Base-by-base conservation (phyloP, 2,888 invertebrate genomes). In the Luffia ferchaultella region DNA sequence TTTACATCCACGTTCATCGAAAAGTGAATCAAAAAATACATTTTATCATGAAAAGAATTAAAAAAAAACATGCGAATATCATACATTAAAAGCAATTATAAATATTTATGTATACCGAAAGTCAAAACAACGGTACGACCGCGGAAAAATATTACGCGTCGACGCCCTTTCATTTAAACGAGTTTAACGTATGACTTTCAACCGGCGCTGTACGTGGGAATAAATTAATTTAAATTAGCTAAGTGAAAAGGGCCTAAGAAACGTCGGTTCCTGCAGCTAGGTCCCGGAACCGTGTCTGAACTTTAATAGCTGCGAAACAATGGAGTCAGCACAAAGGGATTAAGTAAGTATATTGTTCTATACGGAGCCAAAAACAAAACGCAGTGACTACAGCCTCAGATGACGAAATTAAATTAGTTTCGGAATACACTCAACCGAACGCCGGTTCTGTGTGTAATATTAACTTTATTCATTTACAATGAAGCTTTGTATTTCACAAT, bases 181-280 rank as follows among this genome's bases (percentile, higher is more conserved):
- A 30, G 30, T 30, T 30, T 30, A 30, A 12, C 30, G 30, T 30
- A 30, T 30, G 30, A 30, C 30, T 30, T 30, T 30, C 30, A 30
- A 30, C 30, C 30, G 30, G 30, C 69, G 70, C 72, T 70, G 71
- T 65, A 68, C 64, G 64, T 60, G 61, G 54, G 69, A 70, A 76
- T 75, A 73, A 78, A 78, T 79, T 76, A 76, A 79, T 79, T 75
- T 73, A 73, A 76, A 77, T 76, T 76, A 77, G 72, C 70, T 68
- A 65, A 71, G 69, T 67, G 65, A 76, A 74, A 73, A 70, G 72
- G 73, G 70, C 63, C 70, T 70, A 73, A 74, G 74, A 73, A 74
- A 73, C 68, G 65, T 68, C 68, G 65, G 68, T 63, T 67, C 53
- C 62, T 64, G 64, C 59, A 61, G 61, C 64, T 70, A 71, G 68